A percentile compares a stretch with the other conserved stretches of the same genome.
Conservation (phyloP, 2,113 vertebrate genomes). For the Accipiter cooperii region DNA sequence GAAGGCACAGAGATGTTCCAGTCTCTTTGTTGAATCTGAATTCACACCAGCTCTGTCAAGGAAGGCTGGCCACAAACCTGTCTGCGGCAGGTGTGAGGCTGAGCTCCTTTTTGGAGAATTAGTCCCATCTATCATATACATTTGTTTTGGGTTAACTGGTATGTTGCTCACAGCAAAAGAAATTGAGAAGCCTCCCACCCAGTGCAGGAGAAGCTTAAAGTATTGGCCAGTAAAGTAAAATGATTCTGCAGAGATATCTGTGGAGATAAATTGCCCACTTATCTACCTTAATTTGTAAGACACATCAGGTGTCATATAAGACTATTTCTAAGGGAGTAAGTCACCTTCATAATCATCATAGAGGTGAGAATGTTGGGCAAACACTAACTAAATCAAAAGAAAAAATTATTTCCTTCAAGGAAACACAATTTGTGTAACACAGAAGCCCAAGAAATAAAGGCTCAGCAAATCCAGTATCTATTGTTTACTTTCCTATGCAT, state of each 20-base stretch:
- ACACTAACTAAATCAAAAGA: conserved; percentile 26
- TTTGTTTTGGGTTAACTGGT: conserved; percentile 27
- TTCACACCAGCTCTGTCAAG: conserved; percentile 32
- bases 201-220: conserved; percentile 27
- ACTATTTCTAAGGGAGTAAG: conserved; percentile 38
- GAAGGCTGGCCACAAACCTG: conserved; percentile 42
- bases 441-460: not conserved
- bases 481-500: not conserved
- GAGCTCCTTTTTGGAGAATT: conserved; percentile 8
- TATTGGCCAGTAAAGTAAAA: conserved; percentile 41
- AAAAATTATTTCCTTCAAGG: not conserved
- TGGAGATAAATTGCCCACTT: conserved; percentile 59
- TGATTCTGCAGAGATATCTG: conserved; percentile 45
- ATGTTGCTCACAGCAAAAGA: conserved; percentile 9
- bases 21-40: conserved; percentile 11
- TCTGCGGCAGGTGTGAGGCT: not conserved
- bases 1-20: conserved; percentile 24
- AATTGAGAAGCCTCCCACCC: conserved; percentile 46
- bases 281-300: conserved; percentile 56
- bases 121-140: conserved; percentile 30
- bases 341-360: conserved; percentile 55
- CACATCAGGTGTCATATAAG: conserved; percentile 42
- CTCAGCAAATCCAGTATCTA: not conserved
- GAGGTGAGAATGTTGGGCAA: conserved; percentile 38
- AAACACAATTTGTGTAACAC: not conserved